Evolutionary conservation across 92 coral and sea anemone species (phyloP).

Genomic region (Heliopora coerulea): DNA sequence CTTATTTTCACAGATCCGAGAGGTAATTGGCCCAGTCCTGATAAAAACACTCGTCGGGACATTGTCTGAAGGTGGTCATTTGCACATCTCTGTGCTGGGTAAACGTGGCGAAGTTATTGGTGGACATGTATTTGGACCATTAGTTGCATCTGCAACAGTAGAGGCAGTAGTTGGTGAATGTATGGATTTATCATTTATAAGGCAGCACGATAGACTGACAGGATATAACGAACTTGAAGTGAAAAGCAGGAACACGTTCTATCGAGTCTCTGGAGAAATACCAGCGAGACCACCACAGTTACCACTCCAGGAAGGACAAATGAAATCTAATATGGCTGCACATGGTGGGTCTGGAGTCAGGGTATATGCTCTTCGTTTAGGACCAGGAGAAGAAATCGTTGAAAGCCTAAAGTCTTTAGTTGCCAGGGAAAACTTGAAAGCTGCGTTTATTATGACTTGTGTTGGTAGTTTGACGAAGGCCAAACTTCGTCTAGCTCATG

Average conservation of each 20-base stretch:
- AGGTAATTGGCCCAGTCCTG: neutral
- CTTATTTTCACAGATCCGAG: neutral
- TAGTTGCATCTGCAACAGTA: slow-evolving; percentile 25
- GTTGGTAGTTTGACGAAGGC: slow-evolving; percentile 91
- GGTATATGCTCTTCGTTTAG: slow-evolving; percentile 63
- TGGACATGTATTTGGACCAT: slow-evolving; percentile 34
- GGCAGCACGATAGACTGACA: slow-evolving; percentile 1
- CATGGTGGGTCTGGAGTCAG: neutral
- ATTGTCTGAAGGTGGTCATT: slow-evolving; percentile 17
- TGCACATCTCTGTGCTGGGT: slow-evolving; percentile 9
- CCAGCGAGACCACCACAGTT: neutral
- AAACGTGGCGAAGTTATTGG: slow-evolving; percentile 2
- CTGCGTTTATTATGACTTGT: slow-evolving; percentile 78
- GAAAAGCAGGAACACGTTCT: neutral
- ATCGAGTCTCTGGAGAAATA: neutral
- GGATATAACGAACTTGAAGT: slow-evolving; percentile 15
- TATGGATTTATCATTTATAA: slow-evolving; percentile 1
- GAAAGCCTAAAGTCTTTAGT: slow-evolving; percentile 56
- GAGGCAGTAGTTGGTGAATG: slow-evolving; percentile 23
- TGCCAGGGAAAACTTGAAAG: slow-evolving; percentile 54
- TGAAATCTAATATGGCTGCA: neutral
- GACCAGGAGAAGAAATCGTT: slow-evolving; percentile 75
- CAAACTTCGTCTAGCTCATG: slow-evolving; percentile 69
- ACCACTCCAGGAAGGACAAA: neutral
- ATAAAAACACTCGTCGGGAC: slow-evolving; percentile 26